Percentiles rank a stretch among this genome's conserved stretches.
phyloP scores from a whole-genome alignment of 2,888 invertebrate species.

The Drosophila neonasuta region DNA sequence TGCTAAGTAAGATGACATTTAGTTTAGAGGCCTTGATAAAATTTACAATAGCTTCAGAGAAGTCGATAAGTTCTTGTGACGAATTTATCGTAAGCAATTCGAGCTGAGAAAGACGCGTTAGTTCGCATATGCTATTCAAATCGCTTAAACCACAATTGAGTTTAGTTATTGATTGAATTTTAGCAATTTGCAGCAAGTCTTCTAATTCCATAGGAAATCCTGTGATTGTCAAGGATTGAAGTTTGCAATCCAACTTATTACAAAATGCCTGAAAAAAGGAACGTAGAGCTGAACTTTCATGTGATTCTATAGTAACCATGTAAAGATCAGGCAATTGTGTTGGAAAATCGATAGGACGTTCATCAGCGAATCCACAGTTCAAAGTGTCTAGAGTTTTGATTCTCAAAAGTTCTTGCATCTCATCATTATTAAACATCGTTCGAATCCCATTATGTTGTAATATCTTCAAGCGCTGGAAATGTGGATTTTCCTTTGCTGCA shows the following conservation, averaged over 20 bases:
- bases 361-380: neutral
- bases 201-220: neutral
- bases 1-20: neutral
- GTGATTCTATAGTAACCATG: neutral
- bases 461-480: neutral
- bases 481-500: neutral
- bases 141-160: neutral
- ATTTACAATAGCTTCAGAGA: neutral
- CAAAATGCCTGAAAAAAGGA: neutral
- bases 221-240: neutral
- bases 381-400: neutral
- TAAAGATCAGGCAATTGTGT: neutral
- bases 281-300: neutral
- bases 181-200: neutral
- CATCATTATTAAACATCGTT: conserved; percentile 1
- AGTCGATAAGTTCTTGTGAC: neutral
- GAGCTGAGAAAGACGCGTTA: neutral
- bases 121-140: neutral
- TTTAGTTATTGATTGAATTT: neutral
- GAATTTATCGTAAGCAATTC: neutral
- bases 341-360: neutral
- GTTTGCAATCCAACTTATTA: neutral
- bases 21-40: neutral
- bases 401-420: neutral
- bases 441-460: neutral